Evolutionary conservation across 2,888 invertebrate genomes (phyloP).

Genomic region (Noctua fimbriata): DNA sequence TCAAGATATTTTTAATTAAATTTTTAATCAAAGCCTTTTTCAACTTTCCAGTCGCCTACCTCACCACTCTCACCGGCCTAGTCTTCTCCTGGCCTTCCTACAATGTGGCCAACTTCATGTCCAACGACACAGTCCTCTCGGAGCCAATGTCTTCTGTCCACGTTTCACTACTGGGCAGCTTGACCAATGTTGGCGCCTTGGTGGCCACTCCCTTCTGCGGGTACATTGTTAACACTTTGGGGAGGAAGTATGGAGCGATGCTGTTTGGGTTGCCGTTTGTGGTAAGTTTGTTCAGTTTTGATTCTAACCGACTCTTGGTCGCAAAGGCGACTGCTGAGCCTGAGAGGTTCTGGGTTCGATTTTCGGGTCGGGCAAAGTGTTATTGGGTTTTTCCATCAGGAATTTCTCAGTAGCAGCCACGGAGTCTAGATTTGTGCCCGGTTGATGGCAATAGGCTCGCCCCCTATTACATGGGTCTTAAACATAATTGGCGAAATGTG

Average conservation of each 20-base stretch:
- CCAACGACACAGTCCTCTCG: conserved; percentile 77
- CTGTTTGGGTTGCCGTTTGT: conserved; percentile 80
- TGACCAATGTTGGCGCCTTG: conserved; percentile 79
- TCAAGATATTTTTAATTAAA: not conserved
- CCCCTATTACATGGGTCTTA: not conserved
- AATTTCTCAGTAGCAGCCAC: not conserved
- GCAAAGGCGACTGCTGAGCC: too few species aligned
- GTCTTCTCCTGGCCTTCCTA: conserved; percentile 84
- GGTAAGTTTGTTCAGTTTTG: conserved; percentile 52
- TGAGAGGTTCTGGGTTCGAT: not conserved
- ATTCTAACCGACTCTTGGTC: not conserved
- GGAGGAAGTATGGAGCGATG: conserved; percentile 80
- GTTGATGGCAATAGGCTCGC: not conserved
- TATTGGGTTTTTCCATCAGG: not conserved
- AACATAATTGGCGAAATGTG: not conserved
- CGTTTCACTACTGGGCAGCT: conserved; percentile 77
- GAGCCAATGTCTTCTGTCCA: conserved; percentile 76
- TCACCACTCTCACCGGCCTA: conserved; percentile 77
- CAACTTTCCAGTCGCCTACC: conserved; percentile 75
- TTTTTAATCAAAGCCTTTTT: not conserved
- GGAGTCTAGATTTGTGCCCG: not conserved
- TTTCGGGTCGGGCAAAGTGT: not conserved
- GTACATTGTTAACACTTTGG: conserved; percentile 74
- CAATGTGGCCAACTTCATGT: conserved; percentile 77
- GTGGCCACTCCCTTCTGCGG: conserved; percentile 78